These are phyloP conservation scores for Macroglossus sobrinus DNA, from an alignment of 2,113 vertebrate species.

Conservation along the genomic window DNA sequence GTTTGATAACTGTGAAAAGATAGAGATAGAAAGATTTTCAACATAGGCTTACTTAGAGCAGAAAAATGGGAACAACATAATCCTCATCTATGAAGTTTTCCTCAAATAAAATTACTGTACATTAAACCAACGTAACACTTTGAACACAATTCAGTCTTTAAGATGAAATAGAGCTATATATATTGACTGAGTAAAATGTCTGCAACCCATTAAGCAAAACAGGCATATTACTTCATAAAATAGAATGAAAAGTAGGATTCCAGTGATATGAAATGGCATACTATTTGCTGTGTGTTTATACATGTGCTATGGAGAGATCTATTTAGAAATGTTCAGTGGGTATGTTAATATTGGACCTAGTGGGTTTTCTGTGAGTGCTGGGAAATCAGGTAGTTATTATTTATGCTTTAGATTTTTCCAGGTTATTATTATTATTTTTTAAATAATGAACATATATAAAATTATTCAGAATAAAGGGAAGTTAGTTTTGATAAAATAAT, in stretches of 20 bases:
- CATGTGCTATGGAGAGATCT: not conserved
- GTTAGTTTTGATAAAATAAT: not conserved
- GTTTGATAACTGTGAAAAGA: not conserved
- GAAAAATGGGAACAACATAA: not conserved
- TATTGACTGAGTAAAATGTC: not conserved
- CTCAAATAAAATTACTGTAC: not conserved
- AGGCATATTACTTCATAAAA: not conserved
- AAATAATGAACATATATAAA: not conserved
- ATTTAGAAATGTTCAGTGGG: not conserved
- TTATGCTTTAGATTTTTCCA: not conserved
- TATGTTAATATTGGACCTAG: not conserved
- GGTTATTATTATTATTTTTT: not conserved
- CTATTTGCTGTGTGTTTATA: not conserved
- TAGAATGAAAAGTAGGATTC: not conserved
- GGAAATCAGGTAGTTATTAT: not conserved
- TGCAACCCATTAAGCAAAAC: not conserved
- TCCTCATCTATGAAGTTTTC: not conserved
- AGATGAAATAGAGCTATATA: not conserved
- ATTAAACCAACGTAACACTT: not conserved
- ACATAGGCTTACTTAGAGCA: not conserved
- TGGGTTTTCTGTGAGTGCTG: not conserved
- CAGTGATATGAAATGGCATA: fast-evolving
- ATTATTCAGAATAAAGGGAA: not conserved
- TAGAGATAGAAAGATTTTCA: not conserved
- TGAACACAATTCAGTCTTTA: not conserved